Evolutionary conservation across 2,113 vertebrate species (phyloP).

Genomic region (Campylomormyrus numenius): DNA sequence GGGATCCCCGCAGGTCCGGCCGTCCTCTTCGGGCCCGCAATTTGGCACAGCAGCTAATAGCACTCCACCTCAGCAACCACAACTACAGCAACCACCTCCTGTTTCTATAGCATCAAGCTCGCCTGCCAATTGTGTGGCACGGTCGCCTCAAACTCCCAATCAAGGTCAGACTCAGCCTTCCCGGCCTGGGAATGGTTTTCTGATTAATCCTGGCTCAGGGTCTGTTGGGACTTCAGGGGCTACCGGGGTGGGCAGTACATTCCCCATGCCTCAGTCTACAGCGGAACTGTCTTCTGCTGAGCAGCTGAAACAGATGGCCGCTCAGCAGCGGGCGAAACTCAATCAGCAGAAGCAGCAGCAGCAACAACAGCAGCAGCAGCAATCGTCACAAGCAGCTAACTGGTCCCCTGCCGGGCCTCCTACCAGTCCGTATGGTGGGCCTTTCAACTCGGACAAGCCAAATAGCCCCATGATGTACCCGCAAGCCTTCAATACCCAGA

Average conservation of each 20-base stretch:
- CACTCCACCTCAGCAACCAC: slow-evolving; percentile 70
- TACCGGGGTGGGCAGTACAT: slow-evolving; percentile 48
- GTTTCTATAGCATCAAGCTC: slow-evolving; percentile 75
- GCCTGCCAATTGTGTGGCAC: slow-evolving; percentile 82
- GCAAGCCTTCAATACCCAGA: slow-evolving; percentile 92
- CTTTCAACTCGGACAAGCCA: slow-evolving; percentile 91
- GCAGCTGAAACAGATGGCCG: slow-evolving; percentile 95
- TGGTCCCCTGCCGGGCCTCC: slow-evolving; percentile 93
- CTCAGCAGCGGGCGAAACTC: slow-evolving; percentile 81
- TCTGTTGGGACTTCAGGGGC: slow-evolving; percentile 38
- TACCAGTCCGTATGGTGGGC: slow-evolving; percentile 81
- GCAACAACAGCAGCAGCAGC: slow-evolving; percentile 63
- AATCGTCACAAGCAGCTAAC: slow-evolving; percentile 63
- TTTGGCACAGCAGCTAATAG: slow-evolving; percentile 77
- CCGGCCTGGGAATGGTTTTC: slow-evolving; percentile 79
- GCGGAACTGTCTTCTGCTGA: slow-evolving; percentile 89
- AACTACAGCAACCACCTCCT: slow-evolving; percentile 66
- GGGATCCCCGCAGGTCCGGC: slow-evolving; percentile 87
- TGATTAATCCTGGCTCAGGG: slow-evolving; percentile 66
- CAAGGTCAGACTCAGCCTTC: slow-evolving; percentile 75
- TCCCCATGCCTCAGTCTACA: slow-evolving; percentile 54
- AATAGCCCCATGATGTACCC: slow-evolving; percentile 99
- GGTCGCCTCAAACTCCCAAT: slow-evolving; percentile 82
- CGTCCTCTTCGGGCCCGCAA: slow-evolving; percentile 85
- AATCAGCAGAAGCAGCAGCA: slow-evolving; percentile 92